Evolutionary conservation across 2,113 vertebrate species (phyloP), one percentile per base, ranked within the genome.

Genomic region (Rhabdornis inornatus): DNA sequence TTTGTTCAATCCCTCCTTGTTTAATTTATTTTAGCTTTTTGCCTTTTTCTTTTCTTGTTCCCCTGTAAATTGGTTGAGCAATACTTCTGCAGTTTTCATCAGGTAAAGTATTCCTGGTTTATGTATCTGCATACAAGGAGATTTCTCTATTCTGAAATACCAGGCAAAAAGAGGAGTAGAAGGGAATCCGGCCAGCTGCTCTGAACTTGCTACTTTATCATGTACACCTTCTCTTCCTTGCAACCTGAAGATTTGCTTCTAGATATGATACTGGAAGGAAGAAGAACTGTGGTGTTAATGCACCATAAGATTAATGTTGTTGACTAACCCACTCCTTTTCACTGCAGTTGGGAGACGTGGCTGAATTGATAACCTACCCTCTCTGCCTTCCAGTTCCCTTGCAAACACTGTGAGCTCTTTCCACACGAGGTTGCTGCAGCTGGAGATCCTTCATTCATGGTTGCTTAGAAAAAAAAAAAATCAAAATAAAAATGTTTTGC

Each of bases 401-500:
- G 37, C 76, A 64, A 65, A 87, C 71, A 84, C 90, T 40, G 63
- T 1, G 11, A 92, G 82, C 64, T 86, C 77, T 88, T 92, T 75
- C 74, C 82, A 76, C 56, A 12, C 39, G 93, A 87, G 23, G 9
- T 50, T 89, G 87, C 70, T 77, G 91, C 94, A 89, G 66, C 94
- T 90, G 92, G 92, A 84, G 72, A 59, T 56, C 90, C 63, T 91
- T 97, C 87, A 96, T 92, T 95, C 90, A 85, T 86, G 69, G 78
- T 55, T 83, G 78, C 96, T 95, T 87, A 80, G 64, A 75, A 91
- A 56, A 76, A 81, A 37, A 83, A 85, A 49, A 49, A 87, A 56
- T 63, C 30, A 75, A 81, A 89, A 76, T 82, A 49, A 89, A 96
- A 95, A 91, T 89, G 88, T 92, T 94, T 90, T 83, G 85, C 92